Conservation (phyloP, 2,888 invertebrate species). For the Lomographa bimaculata region DNA sequence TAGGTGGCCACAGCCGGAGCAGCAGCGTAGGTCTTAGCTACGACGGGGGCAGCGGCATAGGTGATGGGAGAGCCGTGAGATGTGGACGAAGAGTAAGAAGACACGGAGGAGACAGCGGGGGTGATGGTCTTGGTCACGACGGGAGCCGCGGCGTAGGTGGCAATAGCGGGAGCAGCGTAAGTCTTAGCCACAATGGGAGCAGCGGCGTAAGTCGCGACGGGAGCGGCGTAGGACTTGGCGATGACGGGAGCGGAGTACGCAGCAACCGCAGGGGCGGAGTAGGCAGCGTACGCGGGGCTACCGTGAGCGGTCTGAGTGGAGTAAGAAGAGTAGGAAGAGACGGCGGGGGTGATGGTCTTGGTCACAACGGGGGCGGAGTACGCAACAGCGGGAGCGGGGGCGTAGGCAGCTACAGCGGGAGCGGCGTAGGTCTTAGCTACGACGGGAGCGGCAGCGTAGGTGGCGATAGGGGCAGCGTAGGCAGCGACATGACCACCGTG, state of each 20-base stretch:
- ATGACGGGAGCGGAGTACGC: conserved; percentile 43
- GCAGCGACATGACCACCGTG: conserved; percentile 49
- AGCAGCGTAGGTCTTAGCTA: conserved; percentile 48
- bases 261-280: conserved; percentile 58
- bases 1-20: conserved; percentile 49
- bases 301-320: conserved; percentile 37
- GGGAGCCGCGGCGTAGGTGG: conserved; percentile 45
- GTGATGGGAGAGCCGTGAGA: conserved; percentile 57
- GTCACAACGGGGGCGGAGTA: conserved; percentile 71
- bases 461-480: conserved; percentile 45
- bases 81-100: conserved; percentile 54
- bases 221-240: conserved; percentile 39
- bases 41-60: conserved; percentile 58
- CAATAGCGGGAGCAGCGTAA: conserved; percentile 48
- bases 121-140: conserved; percentile 49
- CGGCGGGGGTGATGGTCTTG: conserved; percentile 47
- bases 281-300: conserved; percentile 42
- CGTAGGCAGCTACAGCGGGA: conserved; percentile 68
- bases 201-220: conserved; percentile 45
- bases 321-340: conserved; percentile 47
- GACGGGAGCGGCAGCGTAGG: conserved; percentile 49
- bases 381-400: conserved; percentile 79
- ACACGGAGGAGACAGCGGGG: conserved; percentile 53
- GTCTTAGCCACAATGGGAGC: conserved; percentile 64
- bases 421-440: conserved; percentile 51